Evolutionary conservation across 1,140 invertebrate species (phyloP).

Genomic region (Seison nebaliae): DNA sequence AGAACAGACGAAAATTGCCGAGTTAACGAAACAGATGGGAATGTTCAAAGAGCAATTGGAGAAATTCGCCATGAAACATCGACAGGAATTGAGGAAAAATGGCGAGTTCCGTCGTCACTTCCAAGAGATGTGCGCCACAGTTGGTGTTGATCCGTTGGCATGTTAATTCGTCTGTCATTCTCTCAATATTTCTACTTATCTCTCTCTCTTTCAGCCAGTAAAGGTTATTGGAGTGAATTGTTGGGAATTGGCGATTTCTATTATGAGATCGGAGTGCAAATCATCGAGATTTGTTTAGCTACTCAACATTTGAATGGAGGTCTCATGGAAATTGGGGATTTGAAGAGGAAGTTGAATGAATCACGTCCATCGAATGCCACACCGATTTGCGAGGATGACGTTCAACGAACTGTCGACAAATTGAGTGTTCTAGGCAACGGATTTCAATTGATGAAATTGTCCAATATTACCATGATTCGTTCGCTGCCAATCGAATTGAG

Average conservation of each 20-base stretch:
- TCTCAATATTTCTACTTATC: no score
- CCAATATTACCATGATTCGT: conserved; percentile 7
- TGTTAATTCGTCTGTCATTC: conserved; percentile 38
- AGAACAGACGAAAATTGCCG: conserved; percentile 1
- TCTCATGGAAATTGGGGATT: background rate
- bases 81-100: conserved; percentile 51
- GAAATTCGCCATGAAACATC: conserved; percentile 75
- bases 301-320: conserved; percentile 41
- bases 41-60: conserved; percentile 70
- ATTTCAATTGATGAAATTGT: conserved; percentile 5
- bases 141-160: conserved; percentile 88
- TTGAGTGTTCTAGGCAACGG: conserved; percentile 3
- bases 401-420: conserved; percentile 8
- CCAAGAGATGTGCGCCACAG: conserved; percentile 94
- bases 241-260: conserved; percentile 95
- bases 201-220: conserved; percentile 28
- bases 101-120: conserved; percentile 75
- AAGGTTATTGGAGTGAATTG: conserved; percentile 77
- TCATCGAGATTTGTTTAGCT: conserved; percentile 82
- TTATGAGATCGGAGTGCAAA: conserved; percentile 84
- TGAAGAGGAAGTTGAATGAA: background rate
- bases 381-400: conserved; percentile 10
- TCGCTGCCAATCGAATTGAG: conserved; percentile 8
- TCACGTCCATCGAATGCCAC: background rate
- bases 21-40: conserved; percentile 76